Evolutionary conservation across 2,797 vertebrate species (phyloP), one percentile per base, ranked within the genome.

Genomic region (Cuculus canorus): DNA sequence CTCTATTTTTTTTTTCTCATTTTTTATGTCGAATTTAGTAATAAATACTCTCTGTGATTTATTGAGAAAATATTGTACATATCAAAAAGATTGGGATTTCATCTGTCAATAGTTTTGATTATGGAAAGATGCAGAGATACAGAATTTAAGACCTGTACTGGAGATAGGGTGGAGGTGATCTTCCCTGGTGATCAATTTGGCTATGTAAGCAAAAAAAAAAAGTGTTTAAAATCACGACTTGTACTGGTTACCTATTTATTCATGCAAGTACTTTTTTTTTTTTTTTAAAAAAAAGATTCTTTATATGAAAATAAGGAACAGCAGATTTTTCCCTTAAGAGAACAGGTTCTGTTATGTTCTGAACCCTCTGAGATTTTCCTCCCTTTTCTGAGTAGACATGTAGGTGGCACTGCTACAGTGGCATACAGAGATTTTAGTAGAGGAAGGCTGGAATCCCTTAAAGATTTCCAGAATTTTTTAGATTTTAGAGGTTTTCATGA

Each of bases 141-240:
- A n/a, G 10, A 76, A 41, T 17, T 56, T 86, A 75, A 64, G 25
- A 68, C 16, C 9, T 32, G 2, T 37, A 25, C 30, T 56, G 17
- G 9, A 79, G 17, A 14, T 47, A 47, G 66, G 13, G 81, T 16
- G 18, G 17, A 83, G 11, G 8, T 41, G 39, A 65, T 57, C 41
- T 60, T 50, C 69, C 13, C 39, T 63, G 9, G 8, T 22, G 47
- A 61, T 4, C 7, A 7, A 2, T 7, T 76, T 1, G 1, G 1
- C 10, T 48, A 48, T 61, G 69, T 48, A 48, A 61, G 69, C 71
- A 81, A 86, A 47, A 2, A 41, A n/a, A 48, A 25, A 12, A 4
- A 30, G 1, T 60, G 33, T 10, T 65, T 79, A 77, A 75, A 84
- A 64, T 78, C 30, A 41, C 28, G n/a, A 56, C 17, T 56, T 81